Percentiles rank a stretch among this genome's conserved stretches.
These are phyloP conservation scores for Barbus barbus DNA, from an alignment of 2,113 vertebrate genomes.

Conservation along the genomic window DNA sequence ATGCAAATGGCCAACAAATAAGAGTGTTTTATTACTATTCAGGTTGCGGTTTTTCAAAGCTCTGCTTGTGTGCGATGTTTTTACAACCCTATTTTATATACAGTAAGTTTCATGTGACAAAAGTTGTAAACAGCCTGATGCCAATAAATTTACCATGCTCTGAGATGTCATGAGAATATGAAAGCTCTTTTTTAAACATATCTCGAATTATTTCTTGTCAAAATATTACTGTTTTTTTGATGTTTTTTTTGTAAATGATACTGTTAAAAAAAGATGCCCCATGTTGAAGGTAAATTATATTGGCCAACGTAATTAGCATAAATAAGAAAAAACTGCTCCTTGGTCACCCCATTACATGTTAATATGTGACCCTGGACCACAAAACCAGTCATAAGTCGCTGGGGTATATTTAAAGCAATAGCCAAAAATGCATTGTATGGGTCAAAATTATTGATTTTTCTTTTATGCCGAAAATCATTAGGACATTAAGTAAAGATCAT, in stretches of 20 bases:
- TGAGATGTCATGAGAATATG: too few relatives aligned
- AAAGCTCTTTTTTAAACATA: constrained; percentile 62
- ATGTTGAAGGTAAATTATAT: neutral
- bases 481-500: too few relatives aligned
- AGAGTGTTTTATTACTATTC: constrained; percentile 56
- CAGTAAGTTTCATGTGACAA: constrained; percentile 30
- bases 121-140: constrained; percentile 27
- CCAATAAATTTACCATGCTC: constrained; percentile 26
- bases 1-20: constrained; percentile 46
- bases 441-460: too few relatives aligned
- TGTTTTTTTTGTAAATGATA: neutral
- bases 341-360: too few relatives aligned
- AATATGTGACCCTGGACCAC: too few relatives aligned
- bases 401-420: too few relatives aligned
- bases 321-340: too few relatives aligned
- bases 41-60: constrained; percentile 6
- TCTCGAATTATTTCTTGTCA: neutral
- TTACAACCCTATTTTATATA: constrained; percentile 26
- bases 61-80: neutral
- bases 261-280: neutral
- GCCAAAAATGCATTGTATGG: too few relatives aligned
- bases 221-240: too few relatives aligned
- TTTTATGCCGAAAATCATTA: too few relatives aligned
- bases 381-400: too few relatives aligned
- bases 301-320: neutral